Base-by-base conservation (phyloP, 2,888 invertebrate species). In the Gortyna flavago region DNA sequence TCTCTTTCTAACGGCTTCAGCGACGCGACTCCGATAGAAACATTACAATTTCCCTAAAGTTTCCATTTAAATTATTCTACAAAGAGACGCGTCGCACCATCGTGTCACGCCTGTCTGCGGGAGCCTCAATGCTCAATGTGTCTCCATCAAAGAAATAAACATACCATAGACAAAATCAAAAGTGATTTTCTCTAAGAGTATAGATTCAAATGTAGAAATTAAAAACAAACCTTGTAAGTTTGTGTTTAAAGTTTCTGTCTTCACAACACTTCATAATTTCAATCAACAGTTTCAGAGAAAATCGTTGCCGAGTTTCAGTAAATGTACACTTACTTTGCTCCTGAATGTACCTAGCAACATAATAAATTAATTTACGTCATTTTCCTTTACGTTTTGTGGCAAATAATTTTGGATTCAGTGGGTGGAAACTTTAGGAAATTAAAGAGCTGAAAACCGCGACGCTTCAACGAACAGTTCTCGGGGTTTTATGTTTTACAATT, bases 351-450 rank as follows among this genome's bases (percentile, higher is more conserved):
- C 0, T 25, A 29, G 38, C 16, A 44, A 68, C 11, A n/a, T 8
- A 66, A 51, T 32, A 67, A 61, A 32, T 61, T 51, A 7, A 61
- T 67, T 41, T 41, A 5, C 32, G 51, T 32, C 32, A n/a, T 77
- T 78, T 48, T 59, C 13, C 44, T 72, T 51, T 32, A 51, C 38
- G 51, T 51, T 75, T 59, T 77, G 51, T 18, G 21, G 71, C 59
- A 41, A 66, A 80, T 80, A 48, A 80, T 32, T 72, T 66, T 35
- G 16, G 6, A 65, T 66, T 51, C 51, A 66, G 21, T 51, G 59
- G 16, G 8, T 73, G 73, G 65, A 72, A 79, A 66, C 8, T 59
- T 65, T 54, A 16, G 18, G 25, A 72, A 80, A 80, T 80, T 65
- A 8, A 78, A 65, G 11, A 16, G 7, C 9, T 70, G 18, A 32